Base-by-base conservation (phyloP, 2,797 vertebrate genomes). In the Distichodus sexfasciatus region DNA sequence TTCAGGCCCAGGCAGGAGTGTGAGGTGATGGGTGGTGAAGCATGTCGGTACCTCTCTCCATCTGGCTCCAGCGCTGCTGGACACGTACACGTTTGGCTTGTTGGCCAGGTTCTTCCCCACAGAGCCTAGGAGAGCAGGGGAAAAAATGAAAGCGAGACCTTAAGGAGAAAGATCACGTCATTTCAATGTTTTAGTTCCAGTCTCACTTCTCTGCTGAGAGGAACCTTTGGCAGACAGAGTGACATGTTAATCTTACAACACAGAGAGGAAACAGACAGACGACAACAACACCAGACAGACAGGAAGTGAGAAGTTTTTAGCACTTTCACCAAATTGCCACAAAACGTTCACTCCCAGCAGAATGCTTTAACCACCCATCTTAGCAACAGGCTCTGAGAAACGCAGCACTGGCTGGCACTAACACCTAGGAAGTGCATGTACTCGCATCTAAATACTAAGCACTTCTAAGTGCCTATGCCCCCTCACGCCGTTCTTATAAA, bases 81-180 rank as follows among this genome's bases (percentile, higher is more conserved):
- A 98, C 66, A 99, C 78, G 1, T 99, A 99, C 64, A 99, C 94
- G 0, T 98, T 99, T 24, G 94, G 94, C 86, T 99, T 99, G 86
- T 91, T 95, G 6, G 94, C 93, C 88, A 98, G 84, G 83, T 92
- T 97, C 83, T 86, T 95, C 61, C 97, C 97, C 38, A 95, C 82
- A 0, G 96, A 96, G 66, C 97, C 97, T 99, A 79, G 36, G 62
- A 74, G 67, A 65, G 64, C 69, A 28, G 51, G 4, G 62, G 23
- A 54, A 12, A 29, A n/a, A 23, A 31, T 1, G 17, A 29, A 38
- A 29, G 26, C 11, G 23, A 7, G 14, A 40, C n/a, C n/a, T n/a
- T n/a, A n/a, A 14, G 10, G 24, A 28, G 15, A 35, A 3, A 15
- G 24, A 69, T 53, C 14, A 51, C 6, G 21, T 1, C 28, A 48